Evolutionary conservation across 2,888 invertebrate genomes (phyloP).

Genomic region (Sylvicola cinctus): DNA sequence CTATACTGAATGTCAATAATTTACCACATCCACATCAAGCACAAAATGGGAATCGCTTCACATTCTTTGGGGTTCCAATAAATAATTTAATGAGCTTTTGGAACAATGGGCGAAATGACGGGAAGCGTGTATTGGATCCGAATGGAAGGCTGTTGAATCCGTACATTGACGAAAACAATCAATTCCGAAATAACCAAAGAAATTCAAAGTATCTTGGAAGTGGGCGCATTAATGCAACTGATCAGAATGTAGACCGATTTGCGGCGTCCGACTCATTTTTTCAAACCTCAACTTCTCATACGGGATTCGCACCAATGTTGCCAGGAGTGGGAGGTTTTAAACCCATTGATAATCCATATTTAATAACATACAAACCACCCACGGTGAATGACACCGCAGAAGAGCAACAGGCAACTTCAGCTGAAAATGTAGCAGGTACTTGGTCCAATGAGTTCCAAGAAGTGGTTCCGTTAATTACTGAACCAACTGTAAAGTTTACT

Average conservation of each 20-base stretch:
- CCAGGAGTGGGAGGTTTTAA: slow-evolving; percentile 55
- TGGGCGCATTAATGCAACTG: background rate
- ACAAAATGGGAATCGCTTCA: slow-evolving; percentile 33
- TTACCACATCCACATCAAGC: slow-evolving; percentile 15
- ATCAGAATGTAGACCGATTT: too few relatives aligned
- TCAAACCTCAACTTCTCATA: too few relatives aligned
- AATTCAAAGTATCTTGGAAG: slow-evolving; percentile 15
- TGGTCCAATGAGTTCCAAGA: slow-evolving; percentile 6
- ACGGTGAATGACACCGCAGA: slow-evolving; percentile 15
- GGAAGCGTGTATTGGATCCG: too few relatives aligned
- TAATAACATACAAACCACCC: slow-evolving; percentile 14
- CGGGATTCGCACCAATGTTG: slow-evolving; percentile 52
- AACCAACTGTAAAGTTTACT: slow-evolving; percentile 1
- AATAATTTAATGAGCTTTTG: slow-evolving; percentile 48
- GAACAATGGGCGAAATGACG: slow-evolving; percentile 18
- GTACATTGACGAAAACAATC: too few relatives aligned
- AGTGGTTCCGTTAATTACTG: slow-evolving; percentile 6
- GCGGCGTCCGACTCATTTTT: too few relatives aligned
- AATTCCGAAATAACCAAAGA: slow-evolving; percentile 6
- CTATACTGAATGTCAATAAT: slow-evolving; percentile 23
- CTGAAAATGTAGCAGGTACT: background rate
- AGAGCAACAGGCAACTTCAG: slow-evolving; percentile 7
- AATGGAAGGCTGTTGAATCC: too few relatives aligned
- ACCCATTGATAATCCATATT: slow-evolving; percentile 35
- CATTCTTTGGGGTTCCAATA: slow-evolving; percentile 69